Percentiles rank a stretch among this genome's conserved stretches.
phyloP scores from a whole-genome alignment of 2,797 vertebrate species.

The Trichosurus vulpecula region DNA sequence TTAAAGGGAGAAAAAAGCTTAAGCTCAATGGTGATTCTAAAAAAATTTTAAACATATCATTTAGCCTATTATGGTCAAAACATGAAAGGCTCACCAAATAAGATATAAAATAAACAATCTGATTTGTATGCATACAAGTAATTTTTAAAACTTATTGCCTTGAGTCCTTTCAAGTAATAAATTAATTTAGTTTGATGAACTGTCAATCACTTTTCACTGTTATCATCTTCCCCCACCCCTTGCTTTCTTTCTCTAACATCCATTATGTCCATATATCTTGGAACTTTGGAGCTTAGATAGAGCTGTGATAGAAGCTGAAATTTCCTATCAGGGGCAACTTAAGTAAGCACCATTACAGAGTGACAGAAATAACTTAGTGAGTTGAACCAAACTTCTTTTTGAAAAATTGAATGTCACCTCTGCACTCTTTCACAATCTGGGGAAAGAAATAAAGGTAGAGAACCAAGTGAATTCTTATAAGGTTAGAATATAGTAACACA shows the following conservation, averaged over 20 bases:
- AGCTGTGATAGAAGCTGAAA: not conserved
- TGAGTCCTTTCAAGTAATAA: constrained; percentile 52
- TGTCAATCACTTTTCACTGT: not conserved
- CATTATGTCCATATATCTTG: not conserved
- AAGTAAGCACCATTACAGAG: not conserved
- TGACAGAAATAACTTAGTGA: constrained; percentile 20
- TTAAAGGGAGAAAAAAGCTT: not conserved
- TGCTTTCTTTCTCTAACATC: not conserved
- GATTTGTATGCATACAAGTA: constrained; percentile 29
- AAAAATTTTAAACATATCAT: constrained; percentile 44
- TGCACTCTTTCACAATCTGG: constrained; percentile 25
- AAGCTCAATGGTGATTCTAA: constrained; percentile 40
- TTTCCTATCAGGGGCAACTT: constrained; percentile 6
- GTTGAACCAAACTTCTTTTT: not conserved
- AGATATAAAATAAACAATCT: constrained; percentile 35
- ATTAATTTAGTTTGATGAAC: constrained; percentile 8
- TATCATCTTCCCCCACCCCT: not conserved
- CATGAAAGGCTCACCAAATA: constrained; percentile 25
- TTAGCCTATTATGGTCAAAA: constrained; percentile 46
- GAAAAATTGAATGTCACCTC: not conserved
- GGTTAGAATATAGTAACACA: constrained; percentile 72
- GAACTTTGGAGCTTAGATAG: not conserved
- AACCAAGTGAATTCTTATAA: constrained; percentile 59
- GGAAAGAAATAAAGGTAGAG: constrained; percentile 63
- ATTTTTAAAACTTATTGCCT: constrained; percentile 54